A percentile compares a stretch with the other conserved stretches of the same genome.
phyloP scores from a whole-genome alignment of 2,113 vertebrate species.

The Paramisgurnus dabryanus region DNA sequence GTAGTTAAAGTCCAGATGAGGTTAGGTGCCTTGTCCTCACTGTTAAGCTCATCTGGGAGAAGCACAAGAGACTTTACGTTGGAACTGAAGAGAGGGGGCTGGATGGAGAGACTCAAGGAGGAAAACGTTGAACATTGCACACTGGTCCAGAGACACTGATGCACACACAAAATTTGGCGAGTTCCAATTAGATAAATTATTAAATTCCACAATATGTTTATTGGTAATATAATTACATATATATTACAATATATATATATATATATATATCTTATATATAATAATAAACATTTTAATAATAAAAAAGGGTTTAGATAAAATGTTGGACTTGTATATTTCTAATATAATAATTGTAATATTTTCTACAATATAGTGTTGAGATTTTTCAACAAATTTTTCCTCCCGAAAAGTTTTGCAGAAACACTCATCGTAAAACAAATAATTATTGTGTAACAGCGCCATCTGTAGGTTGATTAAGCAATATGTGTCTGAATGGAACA shows the following conservation, averaged over 20 bases:
- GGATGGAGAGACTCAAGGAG: slow-evolving; percentile 17
- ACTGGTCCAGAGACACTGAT: background rate
- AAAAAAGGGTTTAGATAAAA: no score
- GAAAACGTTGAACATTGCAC: background rate
- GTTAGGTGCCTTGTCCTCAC: slow-evolving; percentile 17
- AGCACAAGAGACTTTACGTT: background rate
- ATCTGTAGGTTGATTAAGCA: background rate
- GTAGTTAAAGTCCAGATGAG: slow-evolving; percentile 19
- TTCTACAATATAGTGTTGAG: background rate
- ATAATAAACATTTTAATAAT: no score
- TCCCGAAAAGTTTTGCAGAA: background rate
- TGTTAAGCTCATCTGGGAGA: slow-evolving; percentile 1
- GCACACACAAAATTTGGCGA: background rate
- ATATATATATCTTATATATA: no score
- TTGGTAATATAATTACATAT: no score
- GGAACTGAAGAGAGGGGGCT: slow-evolving; percentile 18
- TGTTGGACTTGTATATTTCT: no score
- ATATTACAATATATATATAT: no score
- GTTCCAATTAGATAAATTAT: no score
- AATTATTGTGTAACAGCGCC: slow-evolving; percentile 14
- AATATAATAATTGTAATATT: no score
- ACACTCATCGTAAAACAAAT: background rate
- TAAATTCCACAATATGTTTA: no score
- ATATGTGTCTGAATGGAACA: no score
- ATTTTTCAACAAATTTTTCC: background rate